Percentiles rank a stretch among this genome's conserved stretches.
Conservation (phyloP, 2,113 vertebrate genomes). For the Ahaetulla prasina region DNA sequence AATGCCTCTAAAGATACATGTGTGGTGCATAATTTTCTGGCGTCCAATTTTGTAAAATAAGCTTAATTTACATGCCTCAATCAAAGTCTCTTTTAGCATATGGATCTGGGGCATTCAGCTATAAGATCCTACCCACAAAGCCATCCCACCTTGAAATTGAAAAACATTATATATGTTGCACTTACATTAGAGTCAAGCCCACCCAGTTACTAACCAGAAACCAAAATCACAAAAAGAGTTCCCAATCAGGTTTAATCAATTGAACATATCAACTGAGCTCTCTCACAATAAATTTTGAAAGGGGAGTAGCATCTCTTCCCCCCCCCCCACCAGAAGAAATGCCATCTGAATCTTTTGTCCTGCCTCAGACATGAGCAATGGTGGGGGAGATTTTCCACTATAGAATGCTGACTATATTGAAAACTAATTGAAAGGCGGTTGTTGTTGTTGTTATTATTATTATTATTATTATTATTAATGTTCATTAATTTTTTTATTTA, state of each 20-base stretch:
- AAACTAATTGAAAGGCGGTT: background rate
- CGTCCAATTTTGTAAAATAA: background rate
- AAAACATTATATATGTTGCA: background rate
- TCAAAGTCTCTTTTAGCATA: background rate
- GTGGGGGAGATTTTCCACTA: background rate
- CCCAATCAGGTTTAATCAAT: background rate
- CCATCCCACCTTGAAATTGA: background rate
- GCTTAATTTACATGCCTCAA: background rate
- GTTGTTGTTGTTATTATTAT: background rate
- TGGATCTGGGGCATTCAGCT: background rate
- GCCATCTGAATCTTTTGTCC: background rate
- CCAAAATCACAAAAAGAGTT: background rate
- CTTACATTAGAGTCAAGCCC: background rate
- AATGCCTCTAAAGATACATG: background rate
- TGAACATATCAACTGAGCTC: background rate
- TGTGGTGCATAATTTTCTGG: background rate
- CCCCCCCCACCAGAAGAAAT: background rate
- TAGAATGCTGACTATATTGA: background rate
- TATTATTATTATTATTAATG: background rate
- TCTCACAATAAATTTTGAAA: background rate
- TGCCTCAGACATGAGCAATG: background rate
- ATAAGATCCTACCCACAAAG: background rate
- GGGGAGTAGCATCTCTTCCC: background rate
- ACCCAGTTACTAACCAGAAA: background rate
- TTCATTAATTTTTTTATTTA: background rate